Evolutionary conservation across 2,797 vertebrate genomes (phyloP).

Genomic region (Lepidocolaptes lacrymiger): DNA sequence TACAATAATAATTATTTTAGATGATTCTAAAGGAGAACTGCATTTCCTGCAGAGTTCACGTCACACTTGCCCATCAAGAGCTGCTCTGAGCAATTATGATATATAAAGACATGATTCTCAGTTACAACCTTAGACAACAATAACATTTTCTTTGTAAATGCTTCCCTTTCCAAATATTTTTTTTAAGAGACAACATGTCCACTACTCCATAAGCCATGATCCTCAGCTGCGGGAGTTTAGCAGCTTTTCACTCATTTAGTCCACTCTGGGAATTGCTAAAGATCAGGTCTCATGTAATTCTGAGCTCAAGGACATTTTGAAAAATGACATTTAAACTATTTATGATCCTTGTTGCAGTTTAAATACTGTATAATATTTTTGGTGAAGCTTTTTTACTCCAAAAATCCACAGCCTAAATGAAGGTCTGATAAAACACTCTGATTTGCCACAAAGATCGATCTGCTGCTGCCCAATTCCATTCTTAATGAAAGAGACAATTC

Average conservation of each 20-base stretch:
- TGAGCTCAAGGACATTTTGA: background rate
- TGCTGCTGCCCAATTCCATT: conserved; percentile 17
- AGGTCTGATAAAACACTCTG: background rate
- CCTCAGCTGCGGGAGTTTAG: background rate
- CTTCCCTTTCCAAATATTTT: background rate
- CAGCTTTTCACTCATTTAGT: background rate
- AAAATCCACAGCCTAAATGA: background rate
- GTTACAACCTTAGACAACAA: background rate
- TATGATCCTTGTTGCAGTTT: background rate
- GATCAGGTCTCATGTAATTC: background rate
- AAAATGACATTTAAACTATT: background rate
- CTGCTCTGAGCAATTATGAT: background rate
- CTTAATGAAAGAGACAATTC: conserved; percentile 42
- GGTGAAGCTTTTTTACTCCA: background rate
- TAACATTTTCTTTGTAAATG: background rate
- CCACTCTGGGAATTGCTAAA: background rate
- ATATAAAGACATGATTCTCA: background rate
- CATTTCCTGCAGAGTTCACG: background rate
- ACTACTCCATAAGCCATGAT: background rate
- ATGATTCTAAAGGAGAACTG: background rate
- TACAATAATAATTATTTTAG: background rate
- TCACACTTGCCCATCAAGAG: background rate
- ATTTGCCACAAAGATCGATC: conserved; percentile 40
- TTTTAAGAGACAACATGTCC: background rate
- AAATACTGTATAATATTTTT: background rate